Base-by-base conservation (phyloP, 2,113 vertebrate species). In the Protobothrops mucrosquamatus region DNA sequence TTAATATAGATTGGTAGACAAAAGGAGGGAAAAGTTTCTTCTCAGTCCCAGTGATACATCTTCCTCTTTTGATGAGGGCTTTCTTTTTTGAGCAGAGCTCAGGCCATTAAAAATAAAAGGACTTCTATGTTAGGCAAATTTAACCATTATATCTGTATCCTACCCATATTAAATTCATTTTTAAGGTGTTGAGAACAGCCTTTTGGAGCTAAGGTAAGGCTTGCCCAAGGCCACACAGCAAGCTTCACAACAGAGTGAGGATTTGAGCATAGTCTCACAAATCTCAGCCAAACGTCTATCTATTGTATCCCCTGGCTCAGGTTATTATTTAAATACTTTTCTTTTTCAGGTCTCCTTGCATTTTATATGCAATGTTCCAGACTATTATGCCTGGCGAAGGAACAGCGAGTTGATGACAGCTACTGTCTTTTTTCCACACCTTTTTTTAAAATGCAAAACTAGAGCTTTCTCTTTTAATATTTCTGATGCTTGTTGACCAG, bases 401-500 rank as follows among this genome's bases (percentile, higher is more conserved):
- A 95, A 95, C 86, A 93, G 89, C 91, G 81, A 85, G 39, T 89
- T 95, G 87, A 92, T 87, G 57, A 92, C 91, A 96, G 94, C 55
- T 93, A 94, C 92, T 95, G 95, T 94, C 92, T 96, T 95, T 95
- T 3, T 93, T 85, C 95, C 0, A 74, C 43, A 59, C 24, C 93
- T 96, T 96, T 96, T 51, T 93, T 93, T 95, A 93, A 95, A 96
- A 96, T 92, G 94, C 96, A 96, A 97, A 93, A 95, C 94, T 92
- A 92, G 91, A 97, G 95, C 95, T 92, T 95, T 96, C 91, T 89
- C 96, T 96, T 96, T 96, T 51, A 94, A 95, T 97, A 96, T 94
- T 97, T 97, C 96, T 96, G 96, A 96, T 95, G 96, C 91, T 81
- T 96, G 93, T 95, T 95, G 97, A 96, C 97, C 97, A 91, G 96